Evolutionary conservation across 2,888 invertebrate genomes (phyloP), one percentile per base, ranked within the genome.

Genomic region (Leucophora obtusa): DNA sequence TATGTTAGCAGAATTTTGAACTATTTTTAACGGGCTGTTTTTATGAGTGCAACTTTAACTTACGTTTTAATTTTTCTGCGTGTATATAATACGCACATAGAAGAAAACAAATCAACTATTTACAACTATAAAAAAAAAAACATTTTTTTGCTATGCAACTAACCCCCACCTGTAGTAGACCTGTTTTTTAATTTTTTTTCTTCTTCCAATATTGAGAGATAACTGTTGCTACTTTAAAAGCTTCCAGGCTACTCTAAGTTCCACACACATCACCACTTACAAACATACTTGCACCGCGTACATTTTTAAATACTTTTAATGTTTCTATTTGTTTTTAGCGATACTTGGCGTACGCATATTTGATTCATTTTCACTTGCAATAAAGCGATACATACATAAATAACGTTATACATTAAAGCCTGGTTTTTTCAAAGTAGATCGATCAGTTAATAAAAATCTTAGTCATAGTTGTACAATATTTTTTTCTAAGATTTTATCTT

Each of bases 361-460:
- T 5, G 47, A 56, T 58, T n/a, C 43, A 56, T 71, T 76, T 76
- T 70, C 63, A 65, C 69, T 65, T 65, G 43, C 38, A 35, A 21
- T 5, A 10, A 59, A 28, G 7, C 28, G 28, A 28, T 28, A 28
- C 28, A 7, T 28, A 28, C 51, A 66, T 77, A 66, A 77, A 71
- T 71, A 71, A 71, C 63, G 33, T n/a, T 14, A 38, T 38, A 56
- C 54, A 54, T 75, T 62, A 28, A 66, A 53, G 15, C 10, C 35
- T 62, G 24, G 0, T 43, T 53, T 60, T 53, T 43, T 28, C 17
- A 69, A 77, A 77, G 65, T 65, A 73, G 76, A 77, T 77, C 77
- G 77, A 77, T 73, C 63, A 69, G 76, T 73, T 70, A 77, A 70
- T 62, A 77, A 70, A 77, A 76, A 59, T 54, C 53, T 68, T 33